phyloP scores from a whole-genome alignment of 1,140 invertebrate species.

The Latrodectus geometricus region DNA sequence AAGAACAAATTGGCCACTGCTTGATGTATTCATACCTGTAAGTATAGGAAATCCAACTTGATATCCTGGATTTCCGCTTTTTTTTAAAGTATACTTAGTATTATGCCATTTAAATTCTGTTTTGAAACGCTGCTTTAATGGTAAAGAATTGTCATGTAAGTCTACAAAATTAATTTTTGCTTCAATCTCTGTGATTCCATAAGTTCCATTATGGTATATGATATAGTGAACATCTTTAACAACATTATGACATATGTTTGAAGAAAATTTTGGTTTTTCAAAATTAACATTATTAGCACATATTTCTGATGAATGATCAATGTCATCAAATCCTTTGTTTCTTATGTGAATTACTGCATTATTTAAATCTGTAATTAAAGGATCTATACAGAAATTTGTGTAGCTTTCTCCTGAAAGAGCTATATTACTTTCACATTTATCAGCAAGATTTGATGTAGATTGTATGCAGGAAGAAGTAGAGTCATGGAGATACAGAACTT shows the following conservation, averaged over 20 bases:
- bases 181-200: slow-evolving; percentile 15
- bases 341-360: not conserved
- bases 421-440: slow-evolving; percentile 24
- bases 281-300: too few relatives aligned
- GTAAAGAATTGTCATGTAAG: not conserved
- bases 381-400: slow-evolving; percentile 31
- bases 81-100: not conserved
- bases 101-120: slow-evolving; percentile 39
- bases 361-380: too few relatives aligned
- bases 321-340: not conserved
- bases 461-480: slow-evolving; percentile 22
- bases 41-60: slow-evolving; percentile 75
- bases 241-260: slow-evolving; percentile 32
- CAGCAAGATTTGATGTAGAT: slow-evolving; percentile 2
- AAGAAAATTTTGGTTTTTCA: slow-evolving; percentile 5
- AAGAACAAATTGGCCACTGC: not conserved
- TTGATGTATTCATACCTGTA: slow-evolving; percentile 67
- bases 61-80: slow-evolving; percentile 81
- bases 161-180: slow-evolving; percentile 4
- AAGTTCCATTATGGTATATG: slow-evolving; percentile 25
- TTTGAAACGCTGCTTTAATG: slow-evolving; percentile 21
- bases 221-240: slow-evolving; percentile 16
- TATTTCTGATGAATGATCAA: too few relatives aligned
- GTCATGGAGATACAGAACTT: slow-evolving; percentile 38
- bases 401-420: slow-evolving; percentile 18